Evolutionary conservation across 2,113 vertebrate species (phyloP).

Genomic region (Boleophthalmus pectinirostris): DNA sequence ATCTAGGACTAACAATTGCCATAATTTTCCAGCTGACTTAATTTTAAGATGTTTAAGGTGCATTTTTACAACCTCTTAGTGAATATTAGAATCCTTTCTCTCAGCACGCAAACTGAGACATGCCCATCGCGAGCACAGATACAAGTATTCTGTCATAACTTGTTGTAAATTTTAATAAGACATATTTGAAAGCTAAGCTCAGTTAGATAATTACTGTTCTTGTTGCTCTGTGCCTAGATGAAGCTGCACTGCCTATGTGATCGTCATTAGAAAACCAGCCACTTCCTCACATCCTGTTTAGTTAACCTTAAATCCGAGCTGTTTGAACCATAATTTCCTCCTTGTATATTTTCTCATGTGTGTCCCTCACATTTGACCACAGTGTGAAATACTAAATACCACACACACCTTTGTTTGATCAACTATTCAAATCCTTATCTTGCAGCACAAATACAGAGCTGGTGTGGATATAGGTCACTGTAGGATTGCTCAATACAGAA

Average conservation of each 20-base stretch:
- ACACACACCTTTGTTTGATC: neutral
- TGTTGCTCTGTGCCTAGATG: constrained; percentile 15
- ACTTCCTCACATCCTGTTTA: constrained; percentile 42
- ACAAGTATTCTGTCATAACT: constrained; percentile 7
- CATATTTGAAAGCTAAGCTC: constrained; percentile 5
- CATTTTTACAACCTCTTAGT: neutral
- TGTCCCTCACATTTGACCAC: neutral
- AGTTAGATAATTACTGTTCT: neutral
- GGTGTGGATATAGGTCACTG: neutral
- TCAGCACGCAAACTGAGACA: neutral
- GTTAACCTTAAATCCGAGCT: constrained; percentile 41
- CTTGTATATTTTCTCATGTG: neutral
- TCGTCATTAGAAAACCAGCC: constrained; percentile 32
- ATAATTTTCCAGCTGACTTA: neutral
- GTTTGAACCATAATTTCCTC: constrained; percentile 37
- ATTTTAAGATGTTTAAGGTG: neutral
- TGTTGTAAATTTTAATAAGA: neutral
- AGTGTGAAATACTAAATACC: neutral
- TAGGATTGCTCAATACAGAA: neutral
- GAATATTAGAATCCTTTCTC: neutral
- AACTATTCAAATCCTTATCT: neutral
- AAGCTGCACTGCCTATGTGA: constrained; percentile 19
- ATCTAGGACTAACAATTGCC: neutral
- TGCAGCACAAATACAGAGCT: neutral
- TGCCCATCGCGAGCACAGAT: constrained; percentile 15